phyloP scores from a whole-genome alignment of 2,888 invertebrate species.

The Sthenelais limicola region DNA sequence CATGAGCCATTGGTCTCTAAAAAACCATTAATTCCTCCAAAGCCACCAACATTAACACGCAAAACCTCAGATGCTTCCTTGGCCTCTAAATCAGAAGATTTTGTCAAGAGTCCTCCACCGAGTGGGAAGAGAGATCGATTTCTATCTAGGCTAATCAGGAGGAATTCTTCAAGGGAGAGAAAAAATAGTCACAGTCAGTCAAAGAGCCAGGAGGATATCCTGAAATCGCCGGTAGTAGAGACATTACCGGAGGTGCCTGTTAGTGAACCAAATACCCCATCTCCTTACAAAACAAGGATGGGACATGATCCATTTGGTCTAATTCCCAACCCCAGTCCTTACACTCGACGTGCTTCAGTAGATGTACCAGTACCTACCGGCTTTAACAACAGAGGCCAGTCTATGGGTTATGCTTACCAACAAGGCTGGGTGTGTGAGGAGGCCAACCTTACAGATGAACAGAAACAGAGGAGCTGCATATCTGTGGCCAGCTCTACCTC shows the following conservation, averaged over 20 bases:
- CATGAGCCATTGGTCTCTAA: conserved; percentile 31
- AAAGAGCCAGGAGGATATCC: conserved; percentile 30
- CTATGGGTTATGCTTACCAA: conserved; percentile 17
- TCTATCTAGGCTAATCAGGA: conserved; percentile 43
- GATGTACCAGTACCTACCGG: neutral
- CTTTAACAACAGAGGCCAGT: neutral
- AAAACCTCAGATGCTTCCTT: neutral
- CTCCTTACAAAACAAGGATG: neutral
- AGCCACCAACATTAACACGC: neutral
- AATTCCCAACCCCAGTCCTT: neutral
- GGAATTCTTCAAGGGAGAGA: conserved; percentile 44
- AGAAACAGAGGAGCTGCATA: conserved; percentile 20
- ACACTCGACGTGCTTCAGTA: neutral
- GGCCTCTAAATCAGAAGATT: neutral
- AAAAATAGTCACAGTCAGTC: conserved; percentile 17
- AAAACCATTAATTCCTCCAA: conserved; percentile 2
- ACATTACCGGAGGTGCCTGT: conserved; percentile 29
- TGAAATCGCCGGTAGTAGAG: conserved; percentile 32
- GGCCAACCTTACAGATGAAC: conserved; percentile 37
- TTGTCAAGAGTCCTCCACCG: conserved; percentile 29
- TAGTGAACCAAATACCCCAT: conserved; percentile 25
- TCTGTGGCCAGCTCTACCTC: conserved; percentile 8
- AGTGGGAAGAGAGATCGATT: conserved; percentile 35
- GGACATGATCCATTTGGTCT: conserved; percentile 33
- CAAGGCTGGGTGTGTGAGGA: neutral